Conservation (phyloP, 2,113 vertebrate species). For the Campylomormyrus tamandua region DNA sequence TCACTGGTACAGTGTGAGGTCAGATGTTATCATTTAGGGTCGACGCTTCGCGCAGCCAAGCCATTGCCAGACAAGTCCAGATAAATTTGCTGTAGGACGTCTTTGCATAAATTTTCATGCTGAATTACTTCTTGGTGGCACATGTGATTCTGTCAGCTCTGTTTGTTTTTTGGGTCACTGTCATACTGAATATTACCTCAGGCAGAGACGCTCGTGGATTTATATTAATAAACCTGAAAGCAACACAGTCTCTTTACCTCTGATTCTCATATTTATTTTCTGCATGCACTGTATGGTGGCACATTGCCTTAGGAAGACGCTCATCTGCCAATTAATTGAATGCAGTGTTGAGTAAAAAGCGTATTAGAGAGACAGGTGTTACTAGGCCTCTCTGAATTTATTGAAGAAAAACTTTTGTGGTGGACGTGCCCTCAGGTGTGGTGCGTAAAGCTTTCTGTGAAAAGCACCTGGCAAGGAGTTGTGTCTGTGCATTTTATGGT, state of each 20-base stretch:
- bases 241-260: neutral
- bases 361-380: neutral
- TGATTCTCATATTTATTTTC: neutral
- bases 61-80: neutral
- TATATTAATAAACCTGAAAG: neutral
- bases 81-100: neutral
- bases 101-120: constrained; percentile 5
- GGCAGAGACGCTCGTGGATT: neutral
- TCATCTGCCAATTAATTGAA: neutral
- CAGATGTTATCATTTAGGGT: neutral
- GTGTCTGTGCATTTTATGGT: neutral
- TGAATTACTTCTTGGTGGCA: neutral
- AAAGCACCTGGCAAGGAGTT: neutral
- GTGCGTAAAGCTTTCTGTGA: neutral
- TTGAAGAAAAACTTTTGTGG: neutral
- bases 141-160: neutral
- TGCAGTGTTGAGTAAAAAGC: neutral
- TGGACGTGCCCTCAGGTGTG: neutral
- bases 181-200: neutral
- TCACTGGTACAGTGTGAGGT: neutral
- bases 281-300: neutral
- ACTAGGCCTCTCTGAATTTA: neutral
- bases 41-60: neutral
- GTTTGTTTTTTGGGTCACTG: neutral
- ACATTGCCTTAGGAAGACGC: neutral